A percentile compares a stretch with the other conserved stretches of the same genome.
These are phyloP conservation scores for Fopius arisanus DNA, from an alignment of 1,140 invertebrate genomes.

Conservation along the genomic window DNA sequence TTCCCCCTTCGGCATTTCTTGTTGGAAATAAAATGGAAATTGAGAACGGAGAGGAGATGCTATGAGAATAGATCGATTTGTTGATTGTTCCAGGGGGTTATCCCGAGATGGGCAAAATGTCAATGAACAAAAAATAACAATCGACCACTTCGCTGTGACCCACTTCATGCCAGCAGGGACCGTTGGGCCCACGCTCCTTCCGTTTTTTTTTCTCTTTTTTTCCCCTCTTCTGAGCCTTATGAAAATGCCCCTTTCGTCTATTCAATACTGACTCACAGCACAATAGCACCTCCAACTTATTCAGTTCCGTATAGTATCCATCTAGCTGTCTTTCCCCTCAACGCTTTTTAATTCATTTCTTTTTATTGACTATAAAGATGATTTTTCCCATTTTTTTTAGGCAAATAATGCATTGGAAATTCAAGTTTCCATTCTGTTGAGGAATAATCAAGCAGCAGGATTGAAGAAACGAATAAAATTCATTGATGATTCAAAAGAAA, in stretches of 20 bases:
- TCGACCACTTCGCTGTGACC: conserved; percentile 26
- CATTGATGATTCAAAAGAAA: no score
- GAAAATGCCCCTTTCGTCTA: conserved; percentile 26
- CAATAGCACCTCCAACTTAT: conserved; percentile 38
- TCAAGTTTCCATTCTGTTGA: no score
- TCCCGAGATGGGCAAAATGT: background rate
- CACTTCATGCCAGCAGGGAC: conserved; percentile 24
- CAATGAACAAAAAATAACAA: conserved; percentile 21
- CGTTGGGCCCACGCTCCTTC: conserved; percentile 21
- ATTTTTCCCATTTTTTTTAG: no score
- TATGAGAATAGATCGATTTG: background rate
- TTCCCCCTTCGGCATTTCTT: conserved; percentile 36
- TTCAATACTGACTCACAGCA: conserved; percentile 48
- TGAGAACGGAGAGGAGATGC: background rate
- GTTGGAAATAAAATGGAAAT: background rate
- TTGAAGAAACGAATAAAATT: no score
- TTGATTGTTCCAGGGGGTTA: background rate
- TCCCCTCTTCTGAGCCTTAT: background rate
- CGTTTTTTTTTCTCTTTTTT: background rate
- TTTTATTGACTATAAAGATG: no score
- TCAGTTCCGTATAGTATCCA: no score
- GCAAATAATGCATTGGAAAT: no score
- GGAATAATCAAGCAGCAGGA: no score
- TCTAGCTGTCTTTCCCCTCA: no score
- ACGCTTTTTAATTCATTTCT: no score